Conservation (phyloP, 53 echinoderm and acorn worm species). For the Apostichopus leukothele region DNA sequence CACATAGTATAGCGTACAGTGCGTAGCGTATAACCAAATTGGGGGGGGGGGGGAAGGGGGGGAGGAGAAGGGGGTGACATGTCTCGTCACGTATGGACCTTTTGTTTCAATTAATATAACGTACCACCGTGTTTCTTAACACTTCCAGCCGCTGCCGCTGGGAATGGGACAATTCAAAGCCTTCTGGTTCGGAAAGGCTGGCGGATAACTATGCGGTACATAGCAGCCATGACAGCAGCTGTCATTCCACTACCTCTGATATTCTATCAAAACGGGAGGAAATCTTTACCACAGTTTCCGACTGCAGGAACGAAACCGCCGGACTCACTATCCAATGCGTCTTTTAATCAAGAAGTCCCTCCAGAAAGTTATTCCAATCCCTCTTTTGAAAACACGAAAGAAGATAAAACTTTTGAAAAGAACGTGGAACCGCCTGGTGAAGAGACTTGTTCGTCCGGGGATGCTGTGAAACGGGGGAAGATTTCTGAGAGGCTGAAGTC, state of each 20-base stretch:
- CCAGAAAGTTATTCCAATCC: background rate
- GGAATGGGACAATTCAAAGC: conserved; percentile 8
- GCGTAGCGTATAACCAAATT: no score
- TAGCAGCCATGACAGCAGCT: background rate
- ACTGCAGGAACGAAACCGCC: background rate
- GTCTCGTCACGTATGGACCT: no score
- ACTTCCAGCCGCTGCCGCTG: background rate
- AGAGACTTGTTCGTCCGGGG: background rate
- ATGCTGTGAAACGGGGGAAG: background rate
- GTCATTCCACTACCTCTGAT: background rate
- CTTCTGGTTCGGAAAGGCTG: background rate
- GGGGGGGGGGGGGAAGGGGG: no score
- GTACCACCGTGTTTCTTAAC: no score
- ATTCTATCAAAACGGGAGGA: background rate
- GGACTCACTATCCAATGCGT: no score
- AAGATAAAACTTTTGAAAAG: background rate
- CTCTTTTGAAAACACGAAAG: background rate
- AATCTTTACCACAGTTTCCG: background rate
- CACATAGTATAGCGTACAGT: no score
- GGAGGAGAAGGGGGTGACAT: no score
- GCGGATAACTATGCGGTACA: conserved; percentile 5
- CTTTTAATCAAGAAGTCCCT: no score
- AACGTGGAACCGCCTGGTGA: background rate
- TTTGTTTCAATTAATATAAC: no score
- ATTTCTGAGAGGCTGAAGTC: background rate